A percentile compares a stretch with the other conserved stretches of the same genome.
phyloP scores from a whole-genome alignment of 2,113 vertebrate species.

The Gopherus evgoodei region DNA sequence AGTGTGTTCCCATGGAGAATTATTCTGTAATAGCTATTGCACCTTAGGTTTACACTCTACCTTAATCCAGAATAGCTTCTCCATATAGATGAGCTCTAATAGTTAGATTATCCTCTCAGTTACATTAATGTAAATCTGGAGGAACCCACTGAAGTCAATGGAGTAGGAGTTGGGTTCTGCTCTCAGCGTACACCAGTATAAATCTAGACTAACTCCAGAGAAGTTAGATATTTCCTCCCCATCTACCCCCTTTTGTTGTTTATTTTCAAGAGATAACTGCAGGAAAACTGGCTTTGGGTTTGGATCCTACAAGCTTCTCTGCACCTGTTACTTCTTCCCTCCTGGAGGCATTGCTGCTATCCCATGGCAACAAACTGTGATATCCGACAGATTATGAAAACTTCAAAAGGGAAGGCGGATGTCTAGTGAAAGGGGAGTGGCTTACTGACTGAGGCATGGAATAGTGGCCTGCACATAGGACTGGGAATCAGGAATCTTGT shows the following conservation, averaged over 20 bases:
- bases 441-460: background rate
- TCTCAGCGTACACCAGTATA: background rate
- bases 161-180: background rate
- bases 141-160: background rate
- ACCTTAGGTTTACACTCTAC: background rate
- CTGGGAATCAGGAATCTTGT: background rate
- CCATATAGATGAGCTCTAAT: background rate
- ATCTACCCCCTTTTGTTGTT: background rate
- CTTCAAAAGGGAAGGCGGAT: background rate
- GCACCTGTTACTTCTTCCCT: background rate
- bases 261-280: background rate
- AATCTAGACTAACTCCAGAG: background rate
- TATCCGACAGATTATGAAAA: background rate
- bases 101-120: background rate
- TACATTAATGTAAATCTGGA: rapidly evolving
- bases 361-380: background rate
- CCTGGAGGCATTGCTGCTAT: background rate
- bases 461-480: background rate
- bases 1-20: background rate
- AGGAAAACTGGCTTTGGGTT: background rate
- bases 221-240: background rate
- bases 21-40: background rate
- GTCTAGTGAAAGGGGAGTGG: background rate
- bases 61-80: background rate
- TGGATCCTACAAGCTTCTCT: background rate